Percentiles rank a stretch among this genome's conserved stretches.
Evolutionary conservation across 2,888 invertebrate genomes (phyloP).

Genomic region (Caenorhabditis uteleia): DNA sequence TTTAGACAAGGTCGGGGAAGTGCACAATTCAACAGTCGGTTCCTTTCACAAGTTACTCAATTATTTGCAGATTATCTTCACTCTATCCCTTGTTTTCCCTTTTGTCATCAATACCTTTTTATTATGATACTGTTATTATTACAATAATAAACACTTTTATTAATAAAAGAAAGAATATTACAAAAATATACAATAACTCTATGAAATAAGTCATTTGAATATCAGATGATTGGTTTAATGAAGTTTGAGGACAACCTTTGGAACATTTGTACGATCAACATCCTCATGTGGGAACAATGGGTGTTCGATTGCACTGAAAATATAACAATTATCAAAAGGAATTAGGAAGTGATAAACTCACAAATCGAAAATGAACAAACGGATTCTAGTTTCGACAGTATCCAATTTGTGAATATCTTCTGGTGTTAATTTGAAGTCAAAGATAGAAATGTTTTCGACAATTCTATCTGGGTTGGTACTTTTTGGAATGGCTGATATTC

Average conservation of each 20-base stretch:
- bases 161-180: background rate
- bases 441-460: slow-evolving; percentile 54
- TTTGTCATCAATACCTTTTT: slow-evolving; percentile 20
- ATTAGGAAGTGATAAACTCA: slow-evolving; percentile 14
- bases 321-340: background rate
- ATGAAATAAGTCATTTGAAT: too few species aligned
- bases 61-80: slow-evolving; percentile 27
- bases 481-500: slow-evolving; percentile 56
- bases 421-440: slow-evolving; percentile 50
- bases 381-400: slow-evolving; percentile 26
- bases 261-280: slow-evolving; percentile 15
- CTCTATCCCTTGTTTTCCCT: slow-evolving; percentile 8
- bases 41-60: slow-evolving; percentile 21
- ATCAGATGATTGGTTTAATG: too few species aligned
- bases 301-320: slow-evolving; percentile 38
- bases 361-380: slow-evolving; percentile 49
- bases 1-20: slow-evolving; percentile 38
- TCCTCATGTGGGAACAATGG: slow-evolving; percentile 45
- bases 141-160: background rate
- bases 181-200: too few species aligned
- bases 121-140: background rate
- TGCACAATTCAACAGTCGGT: too few species aligned
- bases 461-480: slow-evolving; percentile 48
- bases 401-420: slow-evolving; percentile 52
- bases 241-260: slow-evolving; percentile 20